Evolutionary conservation across 2,113 vertebrate genomes (phyloP), one percentile per base, ranked within the genome.

Genomic region (Propithecus coquereli): DNA sequence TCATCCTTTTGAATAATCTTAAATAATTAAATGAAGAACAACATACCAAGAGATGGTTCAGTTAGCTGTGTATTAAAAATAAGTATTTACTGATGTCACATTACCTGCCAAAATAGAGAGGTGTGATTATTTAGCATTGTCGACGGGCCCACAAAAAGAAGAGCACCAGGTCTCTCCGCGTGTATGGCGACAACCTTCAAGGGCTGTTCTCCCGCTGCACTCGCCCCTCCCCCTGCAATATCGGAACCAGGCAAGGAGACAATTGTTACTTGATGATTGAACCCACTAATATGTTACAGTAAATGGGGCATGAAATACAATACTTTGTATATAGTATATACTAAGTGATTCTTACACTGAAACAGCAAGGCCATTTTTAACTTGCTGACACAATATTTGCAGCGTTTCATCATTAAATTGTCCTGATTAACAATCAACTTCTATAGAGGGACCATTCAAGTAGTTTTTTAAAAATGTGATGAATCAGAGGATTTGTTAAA

Each of bases 221-320:
- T 3, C 30, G 7, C 32, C 86, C 10, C 22, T 10, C 30, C 37
- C 77, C 34, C 81, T 70, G n/a, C 40, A 14, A 8, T 23, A 25
- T 79, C 68, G 25, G 93, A 91, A n/a, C 86, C 59, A 91, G 85
- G 91, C 87, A 43, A 93, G 91, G 97, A 92, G 85, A 92, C 96
- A 92, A 91, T 97, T 96, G 96, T 98, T 98, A 98, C 98, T 98
- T 98, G 98, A 98, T 98, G 98, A 96, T 95, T 98, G 98, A 98
- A 96, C 89, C 98, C 98, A 66, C 97, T 98, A 98, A 98, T 98
- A 98, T 98, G 98, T 98, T 97, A 97, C 97, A 97, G 97, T 70
- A 98, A 99, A 98, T 98, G 98, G 98, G 98, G 97, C 98, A 84
- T 98, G 98, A 98, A 98, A 98, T 98, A 89, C 65, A 97, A 94